Conservation (phyloP, 2,797 vertebrate species). For the Oreochromis grahami region DNA sequence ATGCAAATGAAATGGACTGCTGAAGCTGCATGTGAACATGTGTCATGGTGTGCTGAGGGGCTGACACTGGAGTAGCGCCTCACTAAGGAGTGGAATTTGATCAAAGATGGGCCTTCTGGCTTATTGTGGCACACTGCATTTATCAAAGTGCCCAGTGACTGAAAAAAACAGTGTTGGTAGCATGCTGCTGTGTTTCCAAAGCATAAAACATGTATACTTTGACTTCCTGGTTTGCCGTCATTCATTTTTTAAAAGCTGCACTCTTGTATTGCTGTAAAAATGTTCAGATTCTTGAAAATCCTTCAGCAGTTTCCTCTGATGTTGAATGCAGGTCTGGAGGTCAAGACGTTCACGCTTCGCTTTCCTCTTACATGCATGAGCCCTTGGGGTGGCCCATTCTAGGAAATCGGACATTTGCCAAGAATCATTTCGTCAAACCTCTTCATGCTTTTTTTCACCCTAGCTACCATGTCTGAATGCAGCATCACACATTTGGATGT, state of each 20-base stretch:
- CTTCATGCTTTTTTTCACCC: background rate
- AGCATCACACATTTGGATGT: background rate
- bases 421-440: background rate
- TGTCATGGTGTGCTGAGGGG: background rate
- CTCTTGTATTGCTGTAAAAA: background rate
- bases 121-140: background rate
- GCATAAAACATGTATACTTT: background rate
- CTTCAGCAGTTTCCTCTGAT: background rate
- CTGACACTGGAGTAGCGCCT: background rate
- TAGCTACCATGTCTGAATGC: background rate
- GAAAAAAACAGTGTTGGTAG: background rate
- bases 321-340: background rate
- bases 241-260: background rate
- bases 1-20: background rate
- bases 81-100: background rate
- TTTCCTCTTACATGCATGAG: background rate
- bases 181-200: background rate
- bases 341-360: background rate
- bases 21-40: background rate
- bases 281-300: background rate
- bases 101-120: background rate
- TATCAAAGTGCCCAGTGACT: background rate
- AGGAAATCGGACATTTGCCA: background rate
- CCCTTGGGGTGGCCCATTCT: background rate
- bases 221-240: background rate